These are phyloP conservation scores for Helleia helle DNA, from an alignment of 2,888 invertebrate species.

Conservation along the genomic window DNA sequence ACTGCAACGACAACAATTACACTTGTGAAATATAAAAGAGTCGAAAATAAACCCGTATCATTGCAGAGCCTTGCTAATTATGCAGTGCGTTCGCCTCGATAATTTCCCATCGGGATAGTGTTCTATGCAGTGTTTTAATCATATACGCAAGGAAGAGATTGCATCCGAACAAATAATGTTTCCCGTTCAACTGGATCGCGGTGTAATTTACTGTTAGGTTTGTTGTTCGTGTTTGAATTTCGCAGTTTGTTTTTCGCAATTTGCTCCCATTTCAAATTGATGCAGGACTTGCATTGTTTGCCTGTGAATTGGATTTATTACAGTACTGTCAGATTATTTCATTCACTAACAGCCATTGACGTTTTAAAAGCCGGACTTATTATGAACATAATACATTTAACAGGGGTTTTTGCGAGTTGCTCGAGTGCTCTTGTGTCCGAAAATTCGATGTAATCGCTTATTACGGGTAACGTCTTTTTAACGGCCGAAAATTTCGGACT, in stretches of 20 bases:
- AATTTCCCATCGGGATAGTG: constrained; percentile 64
- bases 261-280: constrained; percentile 21
- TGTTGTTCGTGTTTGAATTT: constrained; percentile 43
- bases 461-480: constrained; percentile 5
- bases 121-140: constrained; percentile 68
- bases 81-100: constrained; percentile 59
- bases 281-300: constrained; percentile 17
- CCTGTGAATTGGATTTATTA: constrained; percentile 14
- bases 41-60: constrained; percentile 19
- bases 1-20: no score
- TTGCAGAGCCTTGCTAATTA: constrained; percentile 60
- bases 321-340: constrained; percentile 12
- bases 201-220: constrained; percentile 57
- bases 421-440: constrained; percentile 6
- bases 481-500: not conserved
- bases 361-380: constrained; percentile 12
- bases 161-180: constrained; percentile 63
- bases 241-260: constrained; percentile 44
- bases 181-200: constrained; percentile 41
- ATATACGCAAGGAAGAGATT: constrained; percentile 65
- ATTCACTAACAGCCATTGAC: constrained; percentile 10
- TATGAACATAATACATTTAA: constrained; percentile 9
- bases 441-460: constrained; percentile 3
- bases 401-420: constrained; percentile 4
- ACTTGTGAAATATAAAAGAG: constrained; percentile 5